Conservation (phyloP, 2,888 invertebrate species). For the Cactoblastis cactorum region DNA sequence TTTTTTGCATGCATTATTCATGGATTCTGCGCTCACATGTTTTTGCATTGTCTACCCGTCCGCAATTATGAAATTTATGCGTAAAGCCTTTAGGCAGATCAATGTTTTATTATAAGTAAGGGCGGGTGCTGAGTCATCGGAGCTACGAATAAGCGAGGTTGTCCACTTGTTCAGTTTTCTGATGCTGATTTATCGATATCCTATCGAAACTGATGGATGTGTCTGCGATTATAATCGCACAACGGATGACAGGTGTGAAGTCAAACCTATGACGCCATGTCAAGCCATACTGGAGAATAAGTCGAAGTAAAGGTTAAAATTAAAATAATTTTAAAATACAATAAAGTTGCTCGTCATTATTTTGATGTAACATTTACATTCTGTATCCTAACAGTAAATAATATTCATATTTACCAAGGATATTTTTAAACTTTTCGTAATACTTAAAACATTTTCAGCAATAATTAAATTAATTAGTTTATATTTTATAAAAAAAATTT, state of each 20-base stretch:
- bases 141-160: conserved; percentile 52
- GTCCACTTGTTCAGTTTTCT: conserved; percentile 61
- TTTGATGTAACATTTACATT: not conserved
- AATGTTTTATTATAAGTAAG: conserved; percentile 42
- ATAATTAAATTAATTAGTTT: too few species aligned
- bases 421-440: too few species aligned
- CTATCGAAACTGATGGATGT: conserved; percentile 65
- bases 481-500: too few species aligned
- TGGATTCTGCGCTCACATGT: conserved; percentile 59
- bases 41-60: conserved; percentile 70
- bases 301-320: conserved; percentile 4
- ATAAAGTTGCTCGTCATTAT: conserved; percentile 10
- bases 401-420: too few species aligned
- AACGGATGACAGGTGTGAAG: conserved; percentile 20
- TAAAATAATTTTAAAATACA: too few species aligned
- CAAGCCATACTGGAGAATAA: conserved; percentile 1
- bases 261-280: conserved; percentile 16
- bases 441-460: too few species aligned
- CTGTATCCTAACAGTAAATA: too few species aligned
- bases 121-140: conserved; percentile 54
- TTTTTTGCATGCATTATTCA: conserved; percentile 69
- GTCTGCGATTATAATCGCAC: conserved; percentile 42
- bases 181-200: conserved; percentile 68
- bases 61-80: conserved; percentile 73
- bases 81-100: conserved; percentile 67